Evolutionary conservation across 2,888 invertebrate species (phyloP).

Genomic region (Drymonia ruficornis): DNA sequence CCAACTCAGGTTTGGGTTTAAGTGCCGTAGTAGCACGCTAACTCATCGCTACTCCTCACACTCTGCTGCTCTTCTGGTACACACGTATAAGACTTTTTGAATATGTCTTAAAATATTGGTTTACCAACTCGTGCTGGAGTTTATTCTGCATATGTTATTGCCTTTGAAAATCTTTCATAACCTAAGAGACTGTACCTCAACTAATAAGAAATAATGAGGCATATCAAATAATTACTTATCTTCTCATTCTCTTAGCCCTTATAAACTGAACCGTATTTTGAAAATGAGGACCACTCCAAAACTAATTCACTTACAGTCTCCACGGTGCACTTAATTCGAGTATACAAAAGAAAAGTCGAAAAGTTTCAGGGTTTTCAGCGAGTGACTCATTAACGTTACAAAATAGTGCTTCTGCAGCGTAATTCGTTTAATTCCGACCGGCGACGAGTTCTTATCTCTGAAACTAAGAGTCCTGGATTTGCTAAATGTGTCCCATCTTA

Average conservation of each 20-base stretch:
- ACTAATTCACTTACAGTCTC: constrained; percentile 22
- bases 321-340: constrained; percentile 26
- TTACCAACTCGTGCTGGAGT: too few species aligned
- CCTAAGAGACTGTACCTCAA: too few species aligned
- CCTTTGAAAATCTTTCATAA: too few species aligned
- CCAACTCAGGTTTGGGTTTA: too few species aligned
- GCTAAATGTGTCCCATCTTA: constrained; percentile 11
- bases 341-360: constrained; percentile 37
- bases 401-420: constrained; percentile 32
- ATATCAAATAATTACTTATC: background rate
- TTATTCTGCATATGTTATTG: too few species aligned
- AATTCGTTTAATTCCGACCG: constrained; percentile 36
- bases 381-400: constrained; percentile 31
- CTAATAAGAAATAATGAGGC: too few species aligned
- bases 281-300: background rate
- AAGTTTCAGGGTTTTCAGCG: constrained; percentile 24
- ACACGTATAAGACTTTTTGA: too few species aligned
- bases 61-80: too few species aligned
- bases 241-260: too few species aligned
- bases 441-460: constrained; percentile 29
- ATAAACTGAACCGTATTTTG: background rate
- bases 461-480: constrained; percentile 20
- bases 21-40: too few species aligned
- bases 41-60: too few species aligned
- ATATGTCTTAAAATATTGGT: too few species aligned